These are phyloP conservation scores for Rousettus leschenaultii DNA, from an alignment of 2,113 vertebrate species.

Conservation along the genomic window DNA sequence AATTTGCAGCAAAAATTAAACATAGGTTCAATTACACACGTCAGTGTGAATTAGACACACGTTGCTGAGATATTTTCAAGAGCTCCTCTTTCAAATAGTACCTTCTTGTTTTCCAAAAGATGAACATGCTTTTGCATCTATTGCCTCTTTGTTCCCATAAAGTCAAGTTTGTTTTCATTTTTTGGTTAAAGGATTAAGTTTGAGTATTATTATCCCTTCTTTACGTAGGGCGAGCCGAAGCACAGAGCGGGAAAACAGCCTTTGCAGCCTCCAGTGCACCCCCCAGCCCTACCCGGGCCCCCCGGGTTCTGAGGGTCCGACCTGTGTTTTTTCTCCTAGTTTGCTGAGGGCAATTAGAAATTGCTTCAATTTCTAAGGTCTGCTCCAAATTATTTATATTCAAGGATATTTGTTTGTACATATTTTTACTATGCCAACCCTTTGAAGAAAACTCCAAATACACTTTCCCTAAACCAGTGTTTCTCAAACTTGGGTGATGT, in stretches of 20 bases:
- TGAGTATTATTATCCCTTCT: conserved; percentile 25
- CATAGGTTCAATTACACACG: conserved; percentile 47
- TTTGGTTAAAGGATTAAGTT: neutral
- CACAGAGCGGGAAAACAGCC: neutral
- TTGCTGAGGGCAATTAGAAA: neutral
- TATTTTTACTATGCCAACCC: neutral
- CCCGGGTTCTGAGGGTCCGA: neutral
- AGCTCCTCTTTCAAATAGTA: conserved; percentile 44
- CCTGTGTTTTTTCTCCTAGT: neutral
- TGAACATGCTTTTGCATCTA: conserved; percentile 30
- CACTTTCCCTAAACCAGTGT: neutral
- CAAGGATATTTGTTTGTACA: neutral
- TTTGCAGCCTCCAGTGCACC: no score
- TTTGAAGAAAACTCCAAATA: neutral
- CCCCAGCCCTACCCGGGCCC: neutral
- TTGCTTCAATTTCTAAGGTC: neutral
- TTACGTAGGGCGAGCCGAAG: neutral
- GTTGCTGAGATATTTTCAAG: conserved; percentile 59
- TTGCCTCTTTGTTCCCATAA: conserved; percentile 55
- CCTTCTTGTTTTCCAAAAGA: conserved; percentile 20
- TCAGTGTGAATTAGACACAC: conserved; percentile 54
- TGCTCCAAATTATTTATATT: neutral
- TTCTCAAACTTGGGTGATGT: neutral
- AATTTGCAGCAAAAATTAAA: conserved; percentile 63
- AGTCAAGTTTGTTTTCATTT: conserved; percentile 59